Percentiles rank a stretch among this genome's conserved stretches.
Evolutionary conservation across 2,888 invertebrate genomes (phyloP).

Genomic region (Dyspetes luteomarginatus): DNA sequence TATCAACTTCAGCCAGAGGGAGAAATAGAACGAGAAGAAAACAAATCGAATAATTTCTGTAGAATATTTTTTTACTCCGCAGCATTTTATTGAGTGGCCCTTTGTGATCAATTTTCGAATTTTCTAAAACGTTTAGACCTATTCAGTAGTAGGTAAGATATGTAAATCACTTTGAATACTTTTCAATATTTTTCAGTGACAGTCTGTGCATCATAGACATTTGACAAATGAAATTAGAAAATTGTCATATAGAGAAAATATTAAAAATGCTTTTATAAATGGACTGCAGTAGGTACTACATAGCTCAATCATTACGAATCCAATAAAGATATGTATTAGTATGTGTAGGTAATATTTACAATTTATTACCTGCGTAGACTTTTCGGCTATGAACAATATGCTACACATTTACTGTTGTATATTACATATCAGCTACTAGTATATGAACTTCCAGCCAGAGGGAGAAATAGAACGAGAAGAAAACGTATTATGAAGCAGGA

Average conservation of each 20-base stretch:
- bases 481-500: slow-evolving; percentile 6
- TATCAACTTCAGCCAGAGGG: slow-evolving; percentile 30
- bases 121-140: no score
- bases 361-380: background rate
- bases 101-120: no score
- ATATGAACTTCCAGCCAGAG: slow-evolving; percentile 35
- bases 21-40: slow-evolving; percentile 26
- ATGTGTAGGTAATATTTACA: background rate
- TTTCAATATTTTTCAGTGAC: background rate
- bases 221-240: background rate
- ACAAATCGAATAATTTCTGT: no score
- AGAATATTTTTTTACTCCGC: no score
- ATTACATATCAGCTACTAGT: slow-evolving; percentile 49
- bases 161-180: no score
- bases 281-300: background rate
- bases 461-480: slow-evolving; percentile 23
- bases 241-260: background rate
- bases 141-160: no score
- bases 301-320: background rate
- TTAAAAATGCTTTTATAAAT: no score
- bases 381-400: background rate
- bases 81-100: no score
- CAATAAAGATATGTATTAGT: background rate
- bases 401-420: background rate
- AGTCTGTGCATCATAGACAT: no score